These are phyloP conservation scores for Leucoptera coffeella DNA, from an alignment of 2,888 invertebrate species.

Conservation along the genomic window DNA sequence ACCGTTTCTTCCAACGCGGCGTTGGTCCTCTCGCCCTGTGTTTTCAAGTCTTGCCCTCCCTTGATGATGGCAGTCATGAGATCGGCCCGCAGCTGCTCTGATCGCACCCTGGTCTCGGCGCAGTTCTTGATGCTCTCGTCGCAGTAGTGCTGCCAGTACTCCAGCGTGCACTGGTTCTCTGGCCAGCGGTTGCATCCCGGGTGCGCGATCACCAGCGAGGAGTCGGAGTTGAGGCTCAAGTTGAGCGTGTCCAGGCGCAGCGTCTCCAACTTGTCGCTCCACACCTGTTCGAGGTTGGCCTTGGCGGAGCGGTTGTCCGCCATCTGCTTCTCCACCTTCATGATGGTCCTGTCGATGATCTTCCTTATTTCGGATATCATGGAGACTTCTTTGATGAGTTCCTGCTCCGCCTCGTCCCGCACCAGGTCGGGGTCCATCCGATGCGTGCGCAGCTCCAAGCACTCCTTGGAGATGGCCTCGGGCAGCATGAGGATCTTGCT, in stretches of 20 bases:
- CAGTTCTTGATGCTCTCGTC: constrained; percentile 69
- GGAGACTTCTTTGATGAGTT: constrained; percentile 68
- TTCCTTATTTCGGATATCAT: constrained; percentile 66
- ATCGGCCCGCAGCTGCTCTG: constrained; percentile 60
- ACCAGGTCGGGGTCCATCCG: constrained; percentile 72
- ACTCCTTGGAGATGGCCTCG: constrained; percentile 66
- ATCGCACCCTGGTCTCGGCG: constrained; percentile 68
- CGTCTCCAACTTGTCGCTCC: constrained; percentile 80
- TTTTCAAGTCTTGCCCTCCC: constrained; percentile 72
- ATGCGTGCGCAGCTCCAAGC: constrained; percentile 61
- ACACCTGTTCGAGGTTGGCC: constrained; percentile 74
- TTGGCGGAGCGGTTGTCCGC: constrained; percentile 73
- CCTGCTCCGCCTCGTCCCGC: constrained; percentile 74
- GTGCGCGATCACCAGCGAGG: constrained; percentile 63
- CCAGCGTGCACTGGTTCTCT: constrained; percentile 59
- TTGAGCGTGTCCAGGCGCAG: constrained; percentile 66
- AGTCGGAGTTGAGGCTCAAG: constrained; percentile 59
- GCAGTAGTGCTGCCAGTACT: constrained; percentile 80
- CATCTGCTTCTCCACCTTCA: constrained; percentile 64
- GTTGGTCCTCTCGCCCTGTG: constrained; percentile 79
- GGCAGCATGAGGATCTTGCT: constrained; percentile 62
- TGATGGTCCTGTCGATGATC: constrained; percentile 54
- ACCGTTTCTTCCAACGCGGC: constrained; percentile 65
- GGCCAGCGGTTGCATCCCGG: constrained; percentile 77
- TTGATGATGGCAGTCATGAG: constrained; percentile 69